A percentile compares a stretch with the other conserved stretches of the same genome.
Conservation (phyloP, 2,888 invertebrate species). For the Calameuta filiformis region DNA sequence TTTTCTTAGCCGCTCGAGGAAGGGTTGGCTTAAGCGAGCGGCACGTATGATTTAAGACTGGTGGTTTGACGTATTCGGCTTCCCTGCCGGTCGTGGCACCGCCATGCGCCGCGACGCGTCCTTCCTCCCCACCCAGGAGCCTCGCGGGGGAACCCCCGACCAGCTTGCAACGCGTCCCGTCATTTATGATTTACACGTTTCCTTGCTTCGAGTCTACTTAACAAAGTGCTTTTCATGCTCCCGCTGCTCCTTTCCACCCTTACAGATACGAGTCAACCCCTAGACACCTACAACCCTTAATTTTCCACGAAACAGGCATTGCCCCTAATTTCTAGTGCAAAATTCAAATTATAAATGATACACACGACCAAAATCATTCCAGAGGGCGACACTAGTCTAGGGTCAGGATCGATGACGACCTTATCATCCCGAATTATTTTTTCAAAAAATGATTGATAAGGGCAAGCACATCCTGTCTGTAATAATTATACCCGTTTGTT, state of each 20-base stretch:
- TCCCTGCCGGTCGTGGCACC: conserved; percentile 15
- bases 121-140: not conserved
- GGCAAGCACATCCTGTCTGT: not conserved
- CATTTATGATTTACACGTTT: conserved; percentile 28
- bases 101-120: not conserved
- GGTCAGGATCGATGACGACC: not conserved
- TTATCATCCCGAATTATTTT: not conserved
- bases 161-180: conserved; percentile 6
- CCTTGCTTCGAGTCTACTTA: conserved; percentile 21
- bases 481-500: not conserved
- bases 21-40: conserved; percentile 26
- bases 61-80: conserved; percentile 11
- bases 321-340: not conserved
- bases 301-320: not conserved
- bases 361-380: not conserved
- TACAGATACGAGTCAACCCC: not conserved
- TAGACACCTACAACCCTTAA: not conserved
- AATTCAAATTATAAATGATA: not conserved
- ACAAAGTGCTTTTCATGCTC: conserved; percentile 25
- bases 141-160: not conserved
- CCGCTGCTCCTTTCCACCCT: not conserved
- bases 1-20: conserved; percentile 22
- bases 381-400: not conserved
- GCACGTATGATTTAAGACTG: conserved; percentile 31
- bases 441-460: not conserved